Evolutionary conservation across 1,140 invertebrate species (phyloP).

Genomic region (Zaprionus ghesquierei): DNA sequence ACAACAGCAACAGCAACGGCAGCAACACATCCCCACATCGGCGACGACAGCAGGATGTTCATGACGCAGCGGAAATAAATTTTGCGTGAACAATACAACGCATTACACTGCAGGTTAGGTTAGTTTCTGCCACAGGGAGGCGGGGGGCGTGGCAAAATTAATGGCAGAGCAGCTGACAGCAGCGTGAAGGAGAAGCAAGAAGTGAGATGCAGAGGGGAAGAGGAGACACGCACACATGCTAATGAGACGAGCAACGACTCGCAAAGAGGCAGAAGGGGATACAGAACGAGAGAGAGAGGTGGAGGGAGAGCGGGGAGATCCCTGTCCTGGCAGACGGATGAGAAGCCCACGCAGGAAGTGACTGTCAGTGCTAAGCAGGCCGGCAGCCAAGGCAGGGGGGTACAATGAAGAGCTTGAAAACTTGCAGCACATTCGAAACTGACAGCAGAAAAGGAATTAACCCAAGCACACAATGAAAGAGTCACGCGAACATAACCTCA

Average conservation of each 20-base stretch:
- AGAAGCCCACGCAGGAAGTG: conserved; percentile 56
- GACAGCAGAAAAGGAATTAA: not conserved
- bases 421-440: not conserved
- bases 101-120: conserved; percentile 77
- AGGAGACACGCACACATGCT: conserved; percentile 62
- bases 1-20: conserved; percentile 5
- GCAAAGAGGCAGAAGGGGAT: not conserved
- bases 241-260: conserved; percentile 53
- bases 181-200: not conserved
- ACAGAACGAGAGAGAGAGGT: not conserved
- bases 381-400: conserved; percentile 11
- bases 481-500: not conserved
- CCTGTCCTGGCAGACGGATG: conserved; percentile 31
- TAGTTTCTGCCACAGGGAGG: conserved; percentile 52
- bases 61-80: conserved; percentile 80
- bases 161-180: conserved; percentile 63
- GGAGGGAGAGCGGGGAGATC: not conserved
- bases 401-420: conserved; percentile 6
- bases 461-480: not conserved
- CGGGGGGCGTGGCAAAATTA: conserved; percentile 54
- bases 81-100: conserved; percentile 81
- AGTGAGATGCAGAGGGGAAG: not conserved
- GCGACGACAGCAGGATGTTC: conserved; percentile 77
- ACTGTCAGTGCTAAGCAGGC: no score
- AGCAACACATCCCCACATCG: conserved; percentile 28